Base-by-base conservation (phyloP, 2,113 vertebrate genomes). In the Epinephelus moara region DNA sequence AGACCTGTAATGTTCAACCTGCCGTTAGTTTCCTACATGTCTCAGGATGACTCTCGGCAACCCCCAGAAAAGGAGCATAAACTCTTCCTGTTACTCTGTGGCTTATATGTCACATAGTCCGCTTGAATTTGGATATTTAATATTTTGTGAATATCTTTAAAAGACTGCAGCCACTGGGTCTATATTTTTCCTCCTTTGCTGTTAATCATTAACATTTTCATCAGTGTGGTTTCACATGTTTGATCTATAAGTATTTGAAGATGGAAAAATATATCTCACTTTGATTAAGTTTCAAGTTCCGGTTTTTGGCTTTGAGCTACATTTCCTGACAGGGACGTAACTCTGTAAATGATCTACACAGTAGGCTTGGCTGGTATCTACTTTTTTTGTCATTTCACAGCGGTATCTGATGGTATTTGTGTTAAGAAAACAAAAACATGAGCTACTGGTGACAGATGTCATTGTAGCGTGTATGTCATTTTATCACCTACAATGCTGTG, bases 301-400 rank as follows among this genome's bases (percentile, higher is more conserved):
- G 27, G n/a, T 56, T 13, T 71, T 56, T 76, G 47, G 9, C 49
- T 72, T 72, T 72, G 15, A 69, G 45, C 23, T 68, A n/a, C 6
- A 33, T 42, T 14, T 23, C 0, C 60, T 60, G 25, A 37, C 50
- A 49, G 49, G 23, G n/a, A 64, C 21, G 15, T 27, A 53, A 57
- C 50, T 52, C 50, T 15, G 15, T 23, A 21, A 67, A 72, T 56
- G 2, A 71, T 30, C 47, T 6, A 49, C 14, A 45, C 6, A 67
- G 4, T 42, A 37, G 33, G 33, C 33, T 37, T 37, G 33, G 33
- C 6, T 37, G 33, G 33, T 7, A 7, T 37, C 33, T 37, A 37
- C 4, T 37, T 37, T 37, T 37, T 37, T 7, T 37, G 33, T 6
- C 33, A 37, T 37, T 37, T 7, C 33, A 37, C 33, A 6, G 33